Percentiles rank a stretch among this genome's conserved stretches.
These are phyloP conservation scores for Oligia latruncula DNA, from an alignment of 2,888 invertebrate genomes.

Conservation along the genomic window DNA sequence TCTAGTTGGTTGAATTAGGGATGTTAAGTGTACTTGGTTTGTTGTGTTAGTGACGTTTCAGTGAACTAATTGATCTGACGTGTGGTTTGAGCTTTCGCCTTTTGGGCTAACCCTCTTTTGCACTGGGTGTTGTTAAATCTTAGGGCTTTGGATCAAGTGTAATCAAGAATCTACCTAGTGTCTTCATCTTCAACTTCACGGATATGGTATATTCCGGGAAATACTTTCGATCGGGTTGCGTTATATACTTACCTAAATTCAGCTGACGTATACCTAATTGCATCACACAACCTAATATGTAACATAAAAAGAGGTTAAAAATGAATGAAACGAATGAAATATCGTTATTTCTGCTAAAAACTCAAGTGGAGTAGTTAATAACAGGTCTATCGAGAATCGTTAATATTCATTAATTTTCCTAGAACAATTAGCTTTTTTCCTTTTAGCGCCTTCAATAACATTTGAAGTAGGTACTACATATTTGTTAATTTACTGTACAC, in stretches of 20 bases:
- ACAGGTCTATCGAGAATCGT: slow-evolving; percentile 31
- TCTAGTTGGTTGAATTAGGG: slow-evolving; percentile 36
- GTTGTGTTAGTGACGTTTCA: slow-evolving; percentile 21
- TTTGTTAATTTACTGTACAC: not conserved
- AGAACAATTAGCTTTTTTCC: slow-evolving; percentile 21
- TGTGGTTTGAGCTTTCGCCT: slow-evolving; percentile 10
- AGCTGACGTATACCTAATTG: not conserved
- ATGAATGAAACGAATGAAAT: not conserved
- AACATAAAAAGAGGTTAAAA: not conserved
- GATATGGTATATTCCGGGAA: not conserved
- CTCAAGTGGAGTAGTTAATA: slow-evolving; percentile 11
- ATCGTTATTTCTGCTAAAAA: slow-evolving; percentile 1
- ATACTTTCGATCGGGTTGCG: not conserved
- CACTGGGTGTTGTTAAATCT: too few species aligned
- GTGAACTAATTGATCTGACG: slow-evolving; percentile 33
- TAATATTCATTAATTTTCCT: slow-evolving; percentile 34
- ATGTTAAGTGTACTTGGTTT: slow-evolving; percentile 15
- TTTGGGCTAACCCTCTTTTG: not conserved
- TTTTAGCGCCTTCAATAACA: not conserved
- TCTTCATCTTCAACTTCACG: not conserved
- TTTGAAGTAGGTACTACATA: not conserved
- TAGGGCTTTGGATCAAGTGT: not conserved
- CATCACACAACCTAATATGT: not conserved
- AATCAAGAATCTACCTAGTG: not conserved
- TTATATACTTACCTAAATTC: not conserved